phyloP scores from a whole-genome alignment of 2,113 vertebrate genomes.

The Rhynchomys soricoides region DNA sequence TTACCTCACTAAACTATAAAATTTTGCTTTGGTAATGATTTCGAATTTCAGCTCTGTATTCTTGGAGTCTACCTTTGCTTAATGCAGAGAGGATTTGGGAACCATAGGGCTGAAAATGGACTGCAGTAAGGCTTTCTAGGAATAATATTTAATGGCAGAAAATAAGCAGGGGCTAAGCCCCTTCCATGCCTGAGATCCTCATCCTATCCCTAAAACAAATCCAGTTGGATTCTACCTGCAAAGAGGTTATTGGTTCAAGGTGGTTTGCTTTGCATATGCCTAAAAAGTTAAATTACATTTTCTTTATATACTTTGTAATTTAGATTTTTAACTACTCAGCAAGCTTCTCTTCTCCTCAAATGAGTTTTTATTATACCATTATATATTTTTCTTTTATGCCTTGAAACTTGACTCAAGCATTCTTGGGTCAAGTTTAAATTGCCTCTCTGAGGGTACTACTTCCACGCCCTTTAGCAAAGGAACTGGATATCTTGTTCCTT shows the following conservation, averaged over 20 bases:
- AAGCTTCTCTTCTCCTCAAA: constrained; percentile 38
- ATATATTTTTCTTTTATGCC: constrained; percentile 35
- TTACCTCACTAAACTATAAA: background rate
- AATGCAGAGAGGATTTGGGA: background rate
- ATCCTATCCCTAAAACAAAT: background rate
- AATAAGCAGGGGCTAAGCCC: background rate
- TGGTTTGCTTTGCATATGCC: background rate
- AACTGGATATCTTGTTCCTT: background rate
- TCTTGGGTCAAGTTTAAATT: constrained; percentile 35
- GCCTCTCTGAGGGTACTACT: background rate
- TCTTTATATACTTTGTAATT: constrained; percentile 60
- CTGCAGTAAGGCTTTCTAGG: background rate
- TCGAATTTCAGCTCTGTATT: background rate
- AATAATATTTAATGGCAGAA: background rate
- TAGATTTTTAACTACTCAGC: constrained; percentile 49
- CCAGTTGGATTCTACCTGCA: background rate
- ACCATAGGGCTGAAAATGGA: background rate
- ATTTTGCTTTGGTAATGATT: constrained; percentile 15
- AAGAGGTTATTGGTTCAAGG: background rate
- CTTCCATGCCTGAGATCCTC: background rate
- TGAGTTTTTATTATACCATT: constrained; percentile 5
- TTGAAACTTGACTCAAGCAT: constrained; percentile 42
- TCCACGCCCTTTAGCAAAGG: background rate
- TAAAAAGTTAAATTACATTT: constrained; percentile 28
- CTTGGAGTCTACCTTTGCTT: background rate